Evolutionary conservation across 2,797 vertebrate genomes (phyloP), one percentile per base, ranked within the genome.

Genomic region (Diceros bicornis): DNA sequence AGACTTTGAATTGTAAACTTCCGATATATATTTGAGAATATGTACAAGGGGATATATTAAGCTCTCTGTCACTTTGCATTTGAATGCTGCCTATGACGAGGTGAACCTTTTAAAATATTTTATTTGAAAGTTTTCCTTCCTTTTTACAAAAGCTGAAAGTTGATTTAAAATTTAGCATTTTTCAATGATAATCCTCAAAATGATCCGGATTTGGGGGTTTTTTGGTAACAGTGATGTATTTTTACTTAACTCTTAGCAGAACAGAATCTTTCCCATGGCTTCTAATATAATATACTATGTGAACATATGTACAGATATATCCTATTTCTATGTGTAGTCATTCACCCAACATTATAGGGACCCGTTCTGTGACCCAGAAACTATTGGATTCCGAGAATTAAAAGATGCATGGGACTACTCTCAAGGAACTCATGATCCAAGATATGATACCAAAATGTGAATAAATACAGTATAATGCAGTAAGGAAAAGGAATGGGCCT

Each of bases 91-190:
- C 96, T 98, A 92, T 93, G 97, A 98, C 98, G 98, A 98, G 97
- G 91, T 68, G 78, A 98, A 98, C 98, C 96, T 98, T 99, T 98
- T 98, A 97, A 99, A 98, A 98, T 85, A 69, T 98, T 99, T 94
- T 87, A 69, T 98, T 99, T 94, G 95, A 97, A 97, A 98, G 64
- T 95, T 32, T 92, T 52, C 96, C 98, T 98, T 89, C 90, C 91
- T 97, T 98, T 97, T 98, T 98, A 98, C 94, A 97, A 98, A 98
- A 99, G 96, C 97, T 98, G 98, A 98, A 96, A 97, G 82, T 97
- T 74, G 95, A 98, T 98, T 98, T 98, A 98, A 98, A 99, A 98
- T 98, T 98, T 98, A 98, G 95, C 97, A 93, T 98, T 98, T 97
- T 99, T 98, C 68, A 93, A 71, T 93, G 57, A 96, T 84, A 96